Conservation (phyloP, 1,140 invertebrate species). For the Holotrichia oblita region DNA sequence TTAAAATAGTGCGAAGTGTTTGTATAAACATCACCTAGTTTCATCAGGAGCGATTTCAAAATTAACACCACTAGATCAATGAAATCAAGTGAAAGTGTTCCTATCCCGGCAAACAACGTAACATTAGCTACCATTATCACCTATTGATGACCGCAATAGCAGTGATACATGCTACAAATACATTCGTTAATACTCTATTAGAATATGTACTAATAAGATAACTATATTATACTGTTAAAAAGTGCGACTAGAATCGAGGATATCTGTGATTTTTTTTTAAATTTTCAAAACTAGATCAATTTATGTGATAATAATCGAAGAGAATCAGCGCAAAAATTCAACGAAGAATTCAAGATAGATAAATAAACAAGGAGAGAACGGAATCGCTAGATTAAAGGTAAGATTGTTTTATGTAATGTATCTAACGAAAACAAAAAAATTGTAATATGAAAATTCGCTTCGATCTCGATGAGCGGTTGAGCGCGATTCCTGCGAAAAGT, state of each 20-base stretch:
- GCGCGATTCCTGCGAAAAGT: slow-evolving; percentile 18
- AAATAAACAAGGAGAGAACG: no score
- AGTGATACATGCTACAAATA: no score
- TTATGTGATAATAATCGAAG: no score
- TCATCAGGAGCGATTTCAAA: slow-evolving; percentile 49
- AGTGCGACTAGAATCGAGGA: no score
- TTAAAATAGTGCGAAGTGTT: slow-evolving; percentile 48
- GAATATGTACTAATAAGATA: no score
- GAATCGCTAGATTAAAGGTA: slow-evolving; percentile 32
- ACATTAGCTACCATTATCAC: slow-evolving; percentile 45
- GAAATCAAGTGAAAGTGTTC: slow-evolving; percentile 50
- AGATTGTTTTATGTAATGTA: not conserved
- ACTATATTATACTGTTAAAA: no score
- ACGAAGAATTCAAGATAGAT: no score
- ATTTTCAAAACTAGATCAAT: no score
- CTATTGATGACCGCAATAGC: slow-evolving; percentile 38
- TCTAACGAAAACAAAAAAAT: not conserved
- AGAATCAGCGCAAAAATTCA: no score
- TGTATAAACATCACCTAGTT: slow-evolving; percentile 47
- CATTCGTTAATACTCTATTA: no score
- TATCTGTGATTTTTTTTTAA: no score
- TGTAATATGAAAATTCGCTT: not conserved
- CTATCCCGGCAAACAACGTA: slow-evolving; percentile 46
- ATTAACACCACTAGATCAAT: slow-evolving; percentile 47
- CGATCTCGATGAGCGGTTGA: slow-evolving; percentile 20